A percentile compares a stretch with the other conserved stretches of the same genome.
Conservation (phyloP, 2,888 invertebrate genomes). For the Tinea semifulvella region DNA sequence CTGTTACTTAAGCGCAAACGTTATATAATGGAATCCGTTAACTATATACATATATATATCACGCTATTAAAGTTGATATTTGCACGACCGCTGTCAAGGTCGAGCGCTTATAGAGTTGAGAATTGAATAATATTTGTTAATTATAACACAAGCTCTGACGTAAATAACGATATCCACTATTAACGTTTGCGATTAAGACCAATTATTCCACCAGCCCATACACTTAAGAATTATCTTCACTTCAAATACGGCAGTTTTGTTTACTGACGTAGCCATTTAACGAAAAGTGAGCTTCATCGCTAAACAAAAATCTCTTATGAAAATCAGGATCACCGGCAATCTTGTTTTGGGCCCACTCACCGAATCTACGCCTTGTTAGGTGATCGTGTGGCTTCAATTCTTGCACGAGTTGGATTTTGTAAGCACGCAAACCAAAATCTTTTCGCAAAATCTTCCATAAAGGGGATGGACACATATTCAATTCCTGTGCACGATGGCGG, state of each 20-base stretch:
- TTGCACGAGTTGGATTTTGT: conserved; percentile 20
- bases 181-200: no score
- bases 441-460: conserved; percentile 21
- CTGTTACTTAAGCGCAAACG: no score
- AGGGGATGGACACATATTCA: conserved; percentile 23
- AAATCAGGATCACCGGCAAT: conserved; percentile 21
- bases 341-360: conserved; percentile 23
- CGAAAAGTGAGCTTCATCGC: conserved; percentile 26
- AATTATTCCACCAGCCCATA: no score
- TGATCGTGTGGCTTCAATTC: conserved; percentile 23
- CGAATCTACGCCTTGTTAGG: conserved; percentile 21
- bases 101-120: no score
- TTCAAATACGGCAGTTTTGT: conserved; percentile 29
- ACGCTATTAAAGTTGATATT: no score
- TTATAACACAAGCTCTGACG: no score
- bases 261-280: conserved; percentile 32
- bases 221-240: no score
- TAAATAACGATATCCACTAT: no score
- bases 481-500: conserved; percentile 24
- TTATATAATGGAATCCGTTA: no score
- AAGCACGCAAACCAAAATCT: conserved; percentile 24
- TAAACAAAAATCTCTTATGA: conserved; percentile 20
- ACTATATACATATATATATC: no score
- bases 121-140: no score
- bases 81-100: no score